Conservation (phyloP, 2,113 vertebrate species). For the Dromaius novaehollandiae region DNA sequence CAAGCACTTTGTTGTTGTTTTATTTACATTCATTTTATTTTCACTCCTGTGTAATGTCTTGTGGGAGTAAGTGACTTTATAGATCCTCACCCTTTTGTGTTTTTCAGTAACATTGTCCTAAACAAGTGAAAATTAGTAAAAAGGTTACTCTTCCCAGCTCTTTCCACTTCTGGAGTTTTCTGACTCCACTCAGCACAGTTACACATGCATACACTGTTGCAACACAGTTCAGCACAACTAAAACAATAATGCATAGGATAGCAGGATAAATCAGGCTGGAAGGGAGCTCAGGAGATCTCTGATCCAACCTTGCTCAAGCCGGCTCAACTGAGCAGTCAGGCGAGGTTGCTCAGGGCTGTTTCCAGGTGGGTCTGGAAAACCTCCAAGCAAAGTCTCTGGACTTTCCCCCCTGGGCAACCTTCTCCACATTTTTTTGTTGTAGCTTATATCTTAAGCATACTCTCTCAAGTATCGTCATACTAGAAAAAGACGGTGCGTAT, state of each 20-base stretch:
- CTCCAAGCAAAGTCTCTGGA: background rate
- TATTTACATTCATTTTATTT: background rate
- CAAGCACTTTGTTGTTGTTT: background rate
- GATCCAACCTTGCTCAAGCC: background rate
- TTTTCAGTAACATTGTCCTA: background rate
- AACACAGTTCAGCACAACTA: background rate
- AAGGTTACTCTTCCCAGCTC: background rate
- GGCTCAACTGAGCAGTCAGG: background rate
- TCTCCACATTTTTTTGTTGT: background rate
- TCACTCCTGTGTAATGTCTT: background rate
- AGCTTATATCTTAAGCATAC: background rate
- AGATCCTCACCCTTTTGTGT: background rate
- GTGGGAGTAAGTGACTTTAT: background rate
- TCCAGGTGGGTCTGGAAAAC: background rate
- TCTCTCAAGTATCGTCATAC: background rate
- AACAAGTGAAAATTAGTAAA: background rate
- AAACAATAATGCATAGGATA: background rate
- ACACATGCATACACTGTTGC: background rate
- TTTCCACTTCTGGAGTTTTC: background rate
- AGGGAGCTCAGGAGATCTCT: background rate
- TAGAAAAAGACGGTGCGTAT: background rate
- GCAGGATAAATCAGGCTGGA: background rate
- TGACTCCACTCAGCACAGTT: background rate
- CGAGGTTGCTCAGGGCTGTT: background rate
- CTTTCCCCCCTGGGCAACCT: background rate